Evolutionary conservation across 2,113 vertebrate species (phyloP).

Genomic region (Ophiodon elongatus): DNA sequence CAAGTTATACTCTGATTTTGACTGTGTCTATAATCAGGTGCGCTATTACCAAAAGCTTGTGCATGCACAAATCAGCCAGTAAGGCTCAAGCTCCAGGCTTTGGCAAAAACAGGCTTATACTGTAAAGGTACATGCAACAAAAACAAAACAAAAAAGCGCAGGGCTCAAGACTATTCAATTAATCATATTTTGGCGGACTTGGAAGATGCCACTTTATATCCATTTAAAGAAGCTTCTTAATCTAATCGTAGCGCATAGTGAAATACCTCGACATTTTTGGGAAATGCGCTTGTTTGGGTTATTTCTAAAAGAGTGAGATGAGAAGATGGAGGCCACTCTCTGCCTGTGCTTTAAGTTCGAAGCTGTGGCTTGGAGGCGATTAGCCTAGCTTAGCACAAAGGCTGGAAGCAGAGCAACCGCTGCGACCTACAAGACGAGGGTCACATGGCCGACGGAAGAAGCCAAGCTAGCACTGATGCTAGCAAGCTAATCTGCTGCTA

Average conservation of each 20-base stretch:
- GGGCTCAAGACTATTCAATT: slow-evolving; percentile 48
- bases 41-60: slow-evolving; percentile 61
- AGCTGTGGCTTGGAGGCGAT: background rate
- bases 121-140: slow-evolving; percentile 76
- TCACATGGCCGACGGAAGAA: background rate
- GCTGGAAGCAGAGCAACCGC: background rate
- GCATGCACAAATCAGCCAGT: slow-evolving; percentile 76
- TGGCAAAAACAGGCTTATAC: slow-evolving; percentile 72
- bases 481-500: background rate
- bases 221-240: slow-evolving; percentile 60
- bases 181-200: slow-evolving; percentile 36
- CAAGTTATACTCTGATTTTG: slow-evolving; percentile 46
- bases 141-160: slow-evolving; percentile 29
- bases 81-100: slow-evolving; percentile 66
- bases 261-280: slow-evolving; percentile 22
- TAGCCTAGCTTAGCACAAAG: slow-evolving; percentile 15
- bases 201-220: slow-evolving; percentile 43
- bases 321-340: background rate
- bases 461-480: background rate
- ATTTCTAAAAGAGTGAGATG: slow-evolving; percentile 4
- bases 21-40: slow-evolving; percentile 47
- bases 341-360: background rate
- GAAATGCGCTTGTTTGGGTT: slow-evolving; percentile 19
- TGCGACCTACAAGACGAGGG: background rate
- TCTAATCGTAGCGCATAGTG: slow-evolving; percentile 48